Percentiles rank a stretch among this genome's conserved stretches.
phyloP scores from a whole-genome alignment of 2,797 vertebrate genomes.

The Acipenser ruthenus region DNA sequence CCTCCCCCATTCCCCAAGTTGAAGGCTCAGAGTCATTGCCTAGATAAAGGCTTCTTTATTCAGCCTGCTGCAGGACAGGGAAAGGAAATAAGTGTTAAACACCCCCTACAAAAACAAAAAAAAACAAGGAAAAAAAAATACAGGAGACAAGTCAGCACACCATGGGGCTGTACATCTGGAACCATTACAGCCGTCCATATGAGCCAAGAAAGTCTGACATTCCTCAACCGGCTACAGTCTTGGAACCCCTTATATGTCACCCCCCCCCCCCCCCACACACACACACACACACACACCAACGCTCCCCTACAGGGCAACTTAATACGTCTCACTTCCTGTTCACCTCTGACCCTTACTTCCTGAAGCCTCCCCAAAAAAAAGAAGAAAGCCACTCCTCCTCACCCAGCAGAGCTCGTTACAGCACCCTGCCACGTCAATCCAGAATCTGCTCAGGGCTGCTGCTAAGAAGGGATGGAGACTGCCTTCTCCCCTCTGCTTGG shows the following conservation, averaged over 20 bases:
- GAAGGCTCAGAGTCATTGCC: background rate
- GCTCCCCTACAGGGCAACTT: slow-evolving; percentile 45
- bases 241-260: slow-evolving; percentile 39
- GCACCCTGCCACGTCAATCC: slow-evolving; percentile 89
- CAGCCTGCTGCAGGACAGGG: slow-evolving; percentile 49
- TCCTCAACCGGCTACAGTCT: slow-evolving; percentile 65
- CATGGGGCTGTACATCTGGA: slow-evolving; percentile 89
- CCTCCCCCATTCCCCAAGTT: too few species aligned
- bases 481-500: slow-evolving; percentile 7
- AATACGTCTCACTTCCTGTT: slow-evolving; percentile 81
- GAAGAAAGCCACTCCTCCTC: slow-evolving; percentile 64
- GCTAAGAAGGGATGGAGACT: slow-evolving; percentile 13
- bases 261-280: slow-evolving; percentile 16
- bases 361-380: slow-evolving; percentile 45
- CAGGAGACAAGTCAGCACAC: slow-evolving; percentile 37
- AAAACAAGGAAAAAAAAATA: slow-evolving; percentile 53
- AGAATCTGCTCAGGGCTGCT: slow-evolving; percentile 43
- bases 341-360: slow-evolving; percentile 82
- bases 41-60: slow-evolving; percentile 73
- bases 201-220: slow-evolving; percentile 72
- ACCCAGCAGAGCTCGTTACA: slow-evolving; percentile 62
- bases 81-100: slow-evolving; percentile 69
- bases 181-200: slow-evolving; percentile 69
- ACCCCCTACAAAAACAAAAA: slow-evolving; percentile 47
- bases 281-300: slow-evolving; percentile 32